A percentile compares a stretch with the other conserved stretches of the same genome.
phyloP scores from a whole-genome alignment of 2,888 invertebrate genomes.

The Lordiphosa andalusiaca region DNA sequence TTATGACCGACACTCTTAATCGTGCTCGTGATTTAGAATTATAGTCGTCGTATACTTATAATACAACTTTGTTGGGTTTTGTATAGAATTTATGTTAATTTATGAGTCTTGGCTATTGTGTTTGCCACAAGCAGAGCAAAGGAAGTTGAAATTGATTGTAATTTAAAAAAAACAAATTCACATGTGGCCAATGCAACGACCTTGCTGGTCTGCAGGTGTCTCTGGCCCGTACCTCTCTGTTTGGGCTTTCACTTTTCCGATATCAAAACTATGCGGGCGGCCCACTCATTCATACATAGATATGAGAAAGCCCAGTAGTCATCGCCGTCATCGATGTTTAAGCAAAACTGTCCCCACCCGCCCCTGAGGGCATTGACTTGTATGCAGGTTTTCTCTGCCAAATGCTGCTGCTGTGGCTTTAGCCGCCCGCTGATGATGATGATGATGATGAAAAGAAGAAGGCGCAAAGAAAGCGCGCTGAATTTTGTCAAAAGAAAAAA shows the following conservation, averaged over 20 bases:
- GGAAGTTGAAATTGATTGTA: constrained; percentile 25
- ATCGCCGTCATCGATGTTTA: constrained; percentile 6
- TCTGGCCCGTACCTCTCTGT: constrained; percentile 21
- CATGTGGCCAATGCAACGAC: constrained; percentile 45
- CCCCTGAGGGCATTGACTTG: constrained; percentile 35
- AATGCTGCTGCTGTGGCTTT: constrained; percentile 1
- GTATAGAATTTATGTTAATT: constrained; percentile 38
- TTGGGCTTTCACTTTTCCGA: constrained; percentile 35
- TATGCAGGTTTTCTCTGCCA: constrained; percentile 52
- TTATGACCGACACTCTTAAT: constrained; percentile 21
- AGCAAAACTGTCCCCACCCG: constrained; percentile 9
- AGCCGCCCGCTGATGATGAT: background rate
- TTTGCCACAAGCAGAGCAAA: constrained; percentile 11
- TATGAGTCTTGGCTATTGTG: constrained; percentile 10
- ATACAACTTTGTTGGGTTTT: background rate
- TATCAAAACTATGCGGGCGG: constrained; percentile 27
- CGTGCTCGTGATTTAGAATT: constrained; percentile 36
- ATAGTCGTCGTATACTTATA: constrained; percentile 17
- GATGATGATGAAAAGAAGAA: constrained; percentile 24
- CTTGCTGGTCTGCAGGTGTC: constrained; percentile 55
- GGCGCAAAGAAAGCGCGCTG: constrained; percentile 62
- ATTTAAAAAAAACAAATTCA: constrained; percentile 2
- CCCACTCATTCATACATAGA: constrained; percentile 25
- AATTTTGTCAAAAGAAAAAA: constrained; percentile 45
- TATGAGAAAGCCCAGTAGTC: constrained; percentile 37